A percentile compares a stretch with the other conserved stretches of the same genome.
Conservation (phyloP, 2,113 vertebrate genomes). For the Mus musculus region DNA sequence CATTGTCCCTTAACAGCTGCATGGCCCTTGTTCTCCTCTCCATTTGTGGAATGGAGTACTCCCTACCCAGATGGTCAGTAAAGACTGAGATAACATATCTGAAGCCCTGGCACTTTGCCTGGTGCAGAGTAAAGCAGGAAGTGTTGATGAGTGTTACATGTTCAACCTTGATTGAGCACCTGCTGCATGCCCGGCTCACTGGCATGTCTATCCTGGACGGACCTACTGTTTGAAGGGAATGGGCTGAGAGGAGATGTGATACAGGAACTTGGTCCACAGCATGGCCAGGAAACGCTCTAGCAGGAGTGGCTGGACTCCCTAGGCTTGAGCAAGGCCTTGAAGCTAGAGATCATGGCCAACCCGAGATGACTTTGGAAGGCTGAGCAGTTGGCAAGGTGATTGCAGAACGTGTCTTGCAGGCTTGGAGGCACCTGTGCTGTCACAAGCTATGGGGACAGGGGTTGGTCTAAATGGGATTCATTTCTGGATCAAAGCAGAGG, state of each 20-base stretch:
- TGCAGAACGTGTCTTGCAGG: background rate
- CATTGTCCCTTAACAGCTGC: background rate
- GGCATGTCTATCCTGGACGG: background rate
- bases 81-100: background rate
- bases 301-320: background rate
- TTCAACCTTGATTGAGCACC: background rate
- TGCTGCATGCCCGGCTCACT: background rate
- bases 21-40: background rate
- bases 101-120: background rate
- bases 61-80: too few species aligned
- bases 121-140: background rate
- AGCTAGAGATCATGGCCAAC: rapidly evolving
- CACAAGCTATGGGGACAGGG: background rate
- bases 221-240: background rate
- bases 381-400: background rate
- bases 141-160: background rate
- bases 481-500: background rate
- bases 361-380: conserved; percentile 1
- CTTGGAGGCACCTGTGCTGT: too few species aligned
- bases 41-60: background rate
- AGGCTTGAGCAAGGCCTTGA: too few species aligned
- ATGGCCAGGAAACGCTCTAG: background rate
- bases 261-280: background rate
- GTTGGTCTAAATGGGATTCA: background rate
- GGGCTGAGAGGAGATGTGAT: background rate